Evolutionary conservation across 92 coral and sea anemone genomes (phyloP).

Genomic region (Phenganax marumi): DNA sequence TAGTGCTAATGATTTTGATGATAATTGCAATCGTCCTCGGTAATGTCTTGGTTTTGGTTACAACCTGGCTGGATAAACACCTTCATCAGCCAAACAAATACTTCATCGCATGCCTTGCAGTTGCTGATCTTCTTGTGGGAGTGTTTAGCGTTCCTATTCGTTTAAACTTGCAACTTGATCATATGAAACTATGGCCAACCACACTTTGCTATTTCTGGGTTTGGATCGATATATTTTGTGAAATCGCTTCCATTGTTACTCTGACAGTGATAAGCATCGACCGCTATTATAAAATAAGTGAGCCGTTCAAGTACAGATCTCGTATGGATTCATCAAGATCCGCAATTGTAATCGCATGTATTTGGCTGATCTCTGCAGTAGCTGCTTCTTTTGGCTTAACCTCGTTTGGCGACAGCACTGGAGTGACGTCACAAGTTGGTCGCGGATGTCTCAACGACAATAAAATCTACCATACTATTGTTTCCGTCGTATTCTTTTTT

Average conservation of each 20-base stretch:
- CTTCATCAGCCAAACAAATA: conserved; percentile 41
- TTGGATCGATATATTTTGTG: conserved; percentile 41
- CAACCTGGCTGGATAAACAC: conserved; percentile 39
- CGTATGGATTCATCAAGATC: conserved; percentile 29
- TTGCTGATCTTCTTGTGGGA: conserved; percentile 39
- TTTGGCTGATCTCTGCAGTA: conserved; percentile 43
- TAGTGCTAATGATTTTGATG: conserved; percentile 11
- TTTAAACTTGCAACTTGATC: conserved; percentile 7
- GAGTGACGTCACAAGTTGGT: conserved; percentile 9
- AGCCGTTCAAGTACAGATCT: conserved; percentile 38
- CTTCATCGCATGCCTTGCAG: conserved; percentile 37
- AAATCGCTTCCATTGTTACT: conserved; percentile 36
- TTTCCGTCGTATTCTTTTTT: conserved; percentile 37
- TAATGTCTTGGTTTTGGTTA: conserved; percentile 15
- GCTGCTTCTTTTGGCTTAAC: conserved; percentile 38
- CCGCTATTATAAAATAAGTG: conserved; percentile 30
- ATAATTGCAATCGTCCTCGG: conserved; percentile 17
- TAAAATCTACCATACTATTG: conserved; percentile 21
- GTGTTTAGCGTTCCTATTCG: conserved; percentile 39
- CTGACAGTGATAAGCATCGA: conserved; percentile 40
- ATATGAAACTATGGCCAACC: conserved; percentile 1
- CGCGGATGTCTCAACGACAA: conserved; percentile 45
- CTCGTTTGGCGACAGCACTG: conserved; percentile 36
- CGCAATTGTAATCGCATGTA: conserved; percentile 21
- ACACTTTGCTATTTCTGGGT: conserved; percentile 37